Base-by-base conservation (phyloP, 2,797 vertebrate genomes). In the Siniperca obscura region DNA sequence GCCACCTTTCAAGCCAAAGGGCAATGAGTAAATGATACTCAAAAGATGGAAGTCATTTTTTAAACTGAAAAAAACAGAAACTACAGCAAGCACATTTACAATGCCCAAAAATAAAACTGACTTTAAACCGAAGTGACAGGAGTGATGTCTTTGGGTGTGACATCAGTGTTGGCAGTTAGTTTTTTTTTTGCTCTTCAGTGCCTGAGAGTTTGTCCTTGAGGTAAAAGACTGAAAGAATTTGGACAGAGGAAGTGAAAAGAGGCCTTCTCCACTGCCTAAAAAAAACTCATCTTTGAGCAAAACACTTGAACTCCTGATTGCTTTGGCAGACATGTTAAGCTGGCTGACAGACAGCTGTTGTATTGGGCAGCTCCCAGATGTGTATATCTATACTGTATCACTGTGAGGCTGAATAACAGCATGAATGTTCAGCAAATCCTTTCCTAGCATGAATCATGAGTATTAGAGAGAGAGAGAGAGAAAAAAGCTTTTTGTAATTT, bases 271-370 rank as follows among this genome's bases (percentile, higher is more conserved):
- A 1, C 17, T 17, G 71, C 52, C 44, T 25, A 1, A 27, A 55
- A 74, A 68, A 62, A 7, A 5, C 10, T n/a, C 13, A 48, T 59
- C 62, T 86, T 44, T 52, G 60, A 76, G 44, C 42, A 30, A 71
- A 70, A 46, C 72, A 64, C 70, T 50, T 17, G 19, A 75, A 30
- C 56, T 55, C 21, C 68, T 60, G 78, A 75, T 59, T 46, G 53
- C 66, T 90, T 77, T 78, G 78, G 76, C 83, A 86, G 83, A 84
- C 38, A 0, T 8, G 55, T 38, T 19, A 4, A 76, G 61, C 27
- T 70, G 79, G 62, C 60, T 30, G 70, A 52, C 55, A 0, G 57
- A 71, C 66, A 50, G 73, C 34, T 68, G 83, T 4, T 66, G 61
- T 30, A 62, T 6, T 19, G 12, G 34, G 84, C 70, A 69, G 73